Evolutionary conservation across 1,140 invertebrate species (phyloP).

Genomic region (Bombus cullumanus): DNA sequence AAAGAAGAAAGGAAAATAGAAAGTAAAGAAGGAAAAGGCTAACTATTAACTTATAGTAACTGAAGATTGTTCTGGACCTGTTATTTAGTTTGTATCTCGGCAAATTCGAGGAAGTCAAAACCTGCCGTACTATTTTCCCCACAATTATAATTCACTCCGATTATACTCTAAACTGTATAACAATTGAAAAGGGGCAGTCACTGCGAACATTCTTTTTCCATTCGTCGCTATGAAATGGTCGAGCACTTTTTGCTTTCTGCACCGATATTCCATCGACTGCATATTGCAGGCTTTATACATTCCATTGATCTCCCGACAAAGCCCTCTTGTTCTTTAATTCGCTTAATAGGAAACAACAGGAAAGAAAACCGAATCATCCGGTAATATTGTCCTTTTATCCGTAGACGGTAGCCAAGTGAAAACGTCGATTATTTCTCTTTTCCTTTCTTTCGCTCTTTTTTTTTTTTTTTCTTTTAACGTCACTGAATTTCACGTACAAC

Average conservation of each 20-base stretch:
- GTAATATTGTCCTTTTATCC: constrained; percentile 65
- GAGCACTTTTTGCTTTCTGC: constrained; percentile 60
- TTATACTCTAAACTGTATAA: constrained; percentile 39
- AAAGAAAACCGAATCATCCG: constrained; percentile 67
- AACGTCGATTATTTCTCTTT: constrained; percentile 8
- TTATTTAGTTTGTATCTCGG: background rate
- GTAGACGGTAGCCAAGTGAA: constrained; percentile 52
- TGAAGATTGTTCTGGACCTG: too few relatives aligned
- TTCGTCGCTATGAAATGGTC: constrained; percentile 56
- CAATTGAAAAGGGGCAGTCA: constrained; percentile 50
- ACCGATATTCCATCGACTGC: constrained; percentile 63
- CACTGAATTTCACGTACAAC: constrained; percentile 36
- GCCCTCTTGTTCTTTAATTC: constrained; percentile 70
- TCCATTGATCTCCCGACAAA: constrained; percentile 69
- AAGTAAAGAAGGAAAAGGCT: background rate
- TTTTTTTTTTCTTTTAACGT: constrained; percentile 23
- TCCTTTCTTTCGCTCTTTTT: constrained; percentile 30
- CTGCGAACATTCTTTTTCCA: constrained; percentile 58
- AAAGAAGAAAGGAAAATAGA: too few relatives aligned
- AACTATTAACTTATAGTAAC: background rate
- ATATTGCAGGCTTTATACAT: constrained; percentile 65
- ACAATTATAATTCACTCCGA: constrained; percentile 37
- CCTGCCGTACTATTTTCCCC: background rate
- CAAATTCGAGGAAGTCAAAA: background rate
- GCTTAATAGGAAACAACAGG: constrained; percentile 66